These are phyloP conservation scores for Drosophila mercatorum DNA, from an alignment of 2,888 invertebrate species.

Conservation along the genomic window DNA sequence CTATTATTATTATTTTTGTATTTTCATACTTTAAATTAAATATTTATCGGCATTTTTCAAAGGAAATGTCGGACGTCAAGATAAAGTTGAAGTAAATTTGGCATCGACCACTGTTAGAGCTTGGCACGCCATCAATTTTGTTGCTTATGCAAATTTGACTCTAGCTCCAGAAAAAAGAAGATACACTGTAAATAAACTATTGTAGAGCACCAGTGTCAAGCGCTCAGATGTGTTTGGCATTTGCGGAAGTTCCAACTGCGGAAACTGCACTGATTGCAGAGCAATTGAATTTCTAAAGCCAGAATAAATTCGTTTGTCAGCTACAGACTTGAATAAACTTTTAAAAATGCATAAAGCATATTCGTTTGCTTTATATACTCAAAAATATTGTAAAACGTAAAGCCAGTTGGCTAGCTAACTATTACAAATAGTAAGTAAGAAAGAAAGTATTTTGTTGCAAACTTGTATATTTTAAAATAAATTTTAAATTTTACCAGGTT, in stretches of 20 bases:
- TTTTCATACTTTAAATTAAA: not conserved
- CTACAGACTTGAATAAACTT: not conserved
- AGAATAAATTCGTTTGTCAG: not conserved
- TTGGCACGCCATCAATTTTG: conserved; percentile 48
- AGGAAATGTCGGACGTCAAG: conserved; percentile 8
- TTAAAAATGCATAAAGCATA: not conserved
- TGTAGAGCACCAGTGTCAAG: conserved; percentile 20
- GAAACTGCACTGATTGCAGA: conserved; percentile 4
- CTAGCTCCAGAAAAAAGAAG: conserved; percentile 1
- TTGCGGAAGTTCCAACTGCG: conserved; percentile 12
- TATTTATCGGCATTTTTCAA: conserved; percentile 9
- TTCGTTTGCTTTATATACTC: not conserved
- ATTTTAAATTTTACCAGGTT: too few relatives aligned
- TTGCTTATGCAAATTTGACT: conserved; percentile 53
- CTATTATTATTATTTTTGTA: not conserved
- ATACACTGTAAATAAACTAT: conserved; percentile 11
- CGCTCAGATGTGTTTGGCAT: conserved; percentile 26
- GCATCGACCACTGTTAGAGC: conserved; percentile 21
- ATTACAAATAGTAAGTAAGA: too few relatives aligned
- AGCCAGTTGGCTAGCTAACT: not conserved
- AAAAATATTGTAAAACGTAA: not conserved
- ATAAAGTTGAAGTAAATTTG: conserved; percentile 11
- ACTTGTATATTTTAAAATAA: too few relatives aligned
- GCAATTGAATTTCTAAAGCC: not conserved
- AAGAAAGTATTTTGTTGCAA: too few relatives aligned